Evolutionary conservation across 2,113 vertebrate species (phyloP), one percentile per base, ranked within the genome.

Genomic region (Xiphophorus hellerii): DNA sequence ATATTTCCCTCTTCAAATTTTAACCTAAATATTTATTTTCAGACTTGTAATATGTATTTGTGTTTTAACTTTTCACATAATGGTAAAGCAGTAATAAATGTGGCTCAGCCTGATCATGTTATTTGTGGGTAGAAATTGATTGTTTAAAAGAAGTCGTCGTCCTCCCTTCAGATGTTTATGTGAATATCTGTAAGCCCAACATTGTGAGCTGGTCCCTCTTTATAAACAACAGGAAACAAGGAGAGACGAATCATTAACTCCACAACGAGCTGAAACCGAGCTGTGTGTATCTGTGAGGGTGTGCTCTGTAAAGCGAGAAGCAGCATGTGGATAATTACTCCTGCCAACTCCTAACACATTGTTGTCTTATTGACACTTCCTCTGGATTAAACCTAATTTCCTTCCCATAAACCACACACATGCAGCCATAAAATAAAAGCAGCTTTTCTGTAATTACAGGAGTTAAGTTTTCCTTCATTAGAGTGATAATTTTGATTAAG

Each of bases 151-250:
- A 73, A 35, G 61, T 28, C 70, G 74, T 22, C 76, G 82, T 77
- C 70, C 87, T 83, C 80, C 48, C 78, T 71, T 48, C 76, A 84
- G 39, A 25, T 37, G 22, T 66, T 25, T 30, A 29, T 83, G 72
- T 78, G 75, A 82, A 67, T 92, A 83, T 87, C 76, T 87, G 25
- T 76, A 76, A 81, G 78, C 81, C 62, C 75, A 62, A 74, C 37
- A 42, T 62, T 78, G 84, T 84, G 82, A 81, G 84, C 62, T 74
- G 73, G 61, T 71, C 84, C 51, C 51, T 58, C 81, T 22, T 76
- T 81, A 81, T 74, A 88, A 84, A 87, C 62, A 89, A 81, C 88
- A 91, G 90, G 84, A 90, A 89, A 84, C 70, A 28, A 74, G 84
- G 66, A 63, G 74, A 83, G 69, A 80, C 22, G 63, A 81, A 58